These are phyloP conservation scores for Spheniscus humboldti DNA, from an alignment of 2,797 vertebrate species.

Conservation along the genomic window DNA sequence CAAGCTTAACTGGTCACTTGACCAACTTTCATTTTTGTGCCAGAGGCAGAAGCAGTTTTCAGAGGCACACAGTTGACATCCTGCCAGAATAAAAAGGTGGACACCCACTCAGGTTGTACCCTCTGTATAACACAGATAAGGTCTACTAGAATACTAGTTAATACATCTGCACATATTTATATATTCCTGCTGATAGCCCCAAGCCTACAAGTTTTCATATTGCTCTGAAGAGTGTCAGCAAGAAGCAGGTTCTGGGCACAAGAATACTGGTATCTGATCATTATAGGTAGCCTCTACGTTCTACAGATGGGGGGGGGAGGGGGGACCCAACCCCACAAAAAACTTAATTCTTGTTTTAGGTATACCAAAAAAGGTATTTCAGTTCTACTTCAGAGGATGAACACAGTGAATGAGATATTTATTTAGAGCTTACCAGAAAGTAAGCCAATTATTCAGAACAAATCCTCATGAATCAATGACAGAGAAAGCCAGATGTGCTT, in stretches of 20 bases:
- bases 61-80: neutral
- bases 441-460: conserved; percentile 39
- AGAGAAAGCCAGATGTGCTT: conserved; percentile 20
- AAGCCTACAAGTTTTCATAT: neutral
- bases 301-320: neutral
- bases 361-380: neutral
- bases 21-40: neutral
- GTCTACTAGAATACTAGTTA: neutral
- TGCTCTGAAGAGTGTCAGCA: neutral
- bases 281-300: neutral
- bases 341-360: neutral
- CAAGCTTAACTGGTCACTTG: neutral
- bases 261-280: neutral
- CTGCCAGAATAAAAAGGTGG: neutral
- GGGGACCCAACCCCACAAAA: neutral
- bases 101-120: neutral
- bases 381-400: neutral
- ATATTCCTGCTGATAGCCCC: neutral
- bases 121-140: neutral
- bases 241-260: neutral
- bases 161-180: neutral
- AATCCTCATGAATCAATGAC: neutral
- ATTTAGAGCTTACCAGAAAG: conserved; percentile 23
- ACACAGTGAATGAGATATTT: neutral
- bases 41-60: neutral